Evolutionary conservation across 2,113 vertebrate species (phyloP), one percentile per base, ranked within the genome.

Genomic region (Sinosuthora webbiana): DNA sequence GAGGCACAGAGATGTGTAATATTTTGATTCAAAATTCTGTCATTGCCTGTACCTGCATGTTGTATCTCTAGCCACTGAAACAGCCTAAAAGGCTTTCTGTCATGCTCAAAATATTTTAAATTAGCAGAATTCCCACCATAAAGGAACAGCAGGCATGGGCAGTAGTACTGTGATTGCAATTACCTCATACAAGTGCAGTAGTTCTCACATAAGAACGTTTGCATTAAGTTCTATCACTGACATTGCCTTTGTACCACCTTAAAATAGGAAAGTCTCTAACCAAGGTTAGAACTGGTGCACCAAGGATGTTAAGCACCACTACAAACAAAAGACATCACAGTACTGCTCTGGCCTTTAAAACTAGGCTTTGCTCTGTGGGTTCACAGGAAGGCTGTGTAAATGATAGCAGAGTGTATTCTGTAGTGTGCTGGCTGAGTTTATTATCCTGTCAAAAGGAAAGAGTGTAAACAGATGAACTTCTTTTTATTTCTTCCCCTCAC

Each of bases 151-250:
- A 2, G 24, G 23, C 1, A 0, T 27, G 2, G 25, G 35, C 33
- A 78, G 59, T 60, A 81, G 30, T 50, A 9, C 21, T 17, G 31
- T 63, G 10, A 22, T 37, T 8, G 0, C 0, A 0, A 35, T 73
- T 49, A 35, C 39, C 19, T 79, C 13, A 23, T 18, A 55, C n/a
- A 56, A 13, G 45, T 50, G 10, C 37, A 30, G 28, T 2, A 42
- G 20, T 31, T 85, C 39, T 62, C 49, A 62, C 1, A 1, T 56
- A 24, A 55, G 70, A 89, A 41, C 0, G 1, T 44, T 11, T 52
- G 31, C 17, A 15, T 20, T 12, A 27, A 63, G 42, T 45, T 28
- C 15, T 41, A 20, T 15, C 8, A 2, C 37, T 73, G 57, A 45
- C 68, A 79, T 49, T 57, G 33, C 35, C 39, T 81, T 57, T 75